phyloP scores from a whole-genome alignment of 2,113 vertebrate genomes.

The Chascanopsetta lugubris region DNA sequence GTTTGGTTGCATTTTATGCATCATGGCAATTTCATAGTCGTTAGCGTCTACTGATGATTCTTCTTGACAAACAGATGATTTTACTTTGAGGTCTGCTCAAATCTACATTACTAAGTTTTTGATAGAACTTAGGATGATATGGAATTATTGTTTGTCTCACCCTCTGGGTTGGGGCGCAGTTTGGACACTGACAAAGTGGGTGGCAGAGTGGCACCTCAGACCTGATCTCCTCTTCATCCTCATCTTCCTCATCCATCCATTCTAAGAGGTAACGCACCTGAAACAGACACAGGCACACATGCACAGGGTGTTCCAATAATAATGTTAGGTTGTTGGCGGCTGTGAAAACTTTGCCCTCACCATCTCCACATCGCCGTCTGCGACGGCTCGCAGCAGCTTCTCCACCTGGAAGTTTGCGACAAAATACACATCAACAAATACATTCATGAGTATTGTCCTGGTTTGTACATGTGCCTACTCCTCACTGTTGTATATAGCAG shows the following conservation, averaged over 20 bases:
- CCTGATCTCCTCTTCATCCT: slow-evolving; percentile 61
- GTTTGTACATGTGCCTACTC: no score
- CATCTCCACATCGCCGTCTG: slow-evolving; percentile 96
- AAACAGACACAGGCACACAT: slow-evolving; percentile 21
- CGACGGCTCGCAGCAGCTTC: slow-evolving; percentile 92
- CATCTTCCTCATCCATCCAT: slow-evolving; percentile 91
- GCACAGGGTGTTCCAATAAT: neutral
- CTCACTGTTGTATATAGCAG: neutral
- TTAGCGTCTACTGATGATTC: neutral
- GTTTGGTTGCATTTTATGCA: neutral
- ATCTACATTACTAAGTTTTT: neutral
- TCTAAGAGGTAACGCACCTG: slow-evolving; percentile 96
- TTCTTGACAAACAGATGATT: neutral
- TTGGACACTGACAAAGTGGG: slow-evolving; percentile 92
- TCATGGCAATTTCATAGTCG: neutral
- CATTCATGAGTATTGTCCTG: neutral
- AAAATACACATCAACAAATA: slow-evolving; percentile 34
- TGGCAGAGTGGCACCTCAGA: slow-evolving; percentile 86
- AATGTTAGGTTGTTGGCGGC: neutral
- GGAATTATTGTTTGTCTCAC: slow-evolving; percentile 62
- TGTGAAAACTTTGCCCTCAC: slow-evolving; percentile 76
- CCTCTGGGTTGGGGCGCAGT: slow-evolving; percentile 91
- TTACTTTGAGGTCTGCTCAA: neutral
- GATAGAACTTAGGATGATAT: neutral
- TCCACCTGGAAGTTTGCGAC: no score